phyloP scores from a whole-genome alignment of 1,140 invertebrate genomes.

The Trichoplusia ni region DNA sequence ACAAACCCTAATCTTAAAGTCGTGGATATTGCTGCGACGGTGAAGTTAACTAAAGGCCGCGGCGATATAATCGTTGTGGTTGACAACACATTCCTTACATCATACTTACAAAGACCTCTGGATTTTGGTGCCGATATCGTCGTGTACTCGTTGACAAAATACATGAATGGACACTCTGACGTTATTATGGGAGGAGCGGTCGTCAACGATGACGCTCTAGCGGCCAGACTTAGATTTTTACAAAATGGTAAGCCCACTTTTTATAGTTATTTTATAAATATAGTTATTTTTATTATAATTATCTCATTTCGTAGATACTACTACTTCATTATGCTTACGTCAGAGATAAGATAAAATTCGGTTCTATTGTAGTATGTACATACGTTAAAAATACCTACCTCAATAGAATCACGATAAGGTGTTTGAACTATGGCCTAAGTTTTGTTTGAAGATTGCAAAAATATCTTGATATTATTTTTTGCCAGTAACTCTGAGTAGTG shows the following conservation, averaged over 20 bases:
- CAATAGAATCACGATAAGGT: too few relatives aligned
- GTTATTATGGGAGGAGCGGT: conserved; percentile 97
- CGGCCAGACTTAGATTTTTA: conserved; percentile 89
- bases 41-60: conserved; percentile 84
- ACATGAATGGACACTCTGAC: conserved; percentile 99
- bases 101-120: conserved; percentile 97
- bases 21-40: conserved; percentile 91
- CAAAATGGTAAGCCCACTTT: conserved; percentile 89
- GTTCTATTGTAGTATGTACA: too few relatives aligned
- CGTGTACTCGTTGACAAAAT: conserved; percentile 97
- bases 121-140: conserved; percentile 95
- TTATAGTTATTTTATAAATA: neutral
- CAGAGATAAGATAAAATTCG: too few relatives aligned
- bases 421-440: too few relatives aligned
- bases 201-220: conserved; percentile 88
- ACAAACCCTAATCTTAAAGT: conserved; percentile 98
- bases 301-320: too few relatives aligned
- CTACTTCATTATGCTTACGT: too few relatives aligned
- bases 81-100: conserved; percentile 98
- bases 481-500: too few relatives aligned
- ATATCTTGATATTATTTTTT: too few relatives aligned
- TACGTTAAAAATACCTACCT: too few relatives aligned
- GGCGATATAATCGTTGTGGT: conserved; percentile 91
- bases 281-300: too few relatives aligned
- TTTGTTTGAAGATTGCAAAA: too few relatives aligned